These are phyloP conservation scores for Hypotaenidia okinawae DNA, from an alignment of 2,797 vertebrate genomes.

Conservation along the genomic window DNA sequence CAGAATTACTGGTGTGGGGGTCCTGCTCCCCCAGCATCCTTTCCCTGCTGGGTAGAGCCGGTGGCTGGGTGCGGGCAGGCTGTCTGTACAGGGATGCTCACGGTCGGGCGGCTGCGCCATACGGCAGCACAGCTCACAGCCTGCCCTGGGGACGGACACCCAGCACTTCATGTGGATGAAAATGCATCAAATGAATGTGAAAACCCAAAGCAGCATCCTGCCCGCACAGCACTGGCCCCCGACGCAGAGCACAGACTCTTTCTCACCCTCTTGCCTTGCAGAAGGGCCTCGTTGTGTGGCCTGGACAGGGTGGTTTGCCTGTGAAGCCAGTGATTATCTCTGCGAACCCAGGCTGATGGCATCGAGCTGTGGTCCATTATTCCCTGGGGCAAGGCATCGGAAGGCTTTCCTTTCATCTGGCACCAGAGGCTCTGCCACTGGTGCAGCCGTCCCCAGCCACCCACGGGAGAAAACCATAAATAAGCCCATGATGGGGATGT, in stretches of 20 bases:
- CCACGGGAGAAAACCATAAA: no score
- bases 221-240: no score
- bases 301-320: accelerated
- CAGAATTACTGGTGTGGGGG: accelerated
- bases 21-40: neutral
- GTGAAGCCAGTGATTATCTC: accelerated
- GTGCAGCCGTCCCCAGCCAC: accelerated
- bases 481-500: no score
- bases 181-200: neutral
- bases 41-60: neutral
- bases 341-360: neutral
- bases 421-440: neutral
- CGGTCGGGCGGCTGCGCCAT: accelerated
- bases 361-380: accelerated
- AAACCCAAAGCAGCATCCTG: neutral
- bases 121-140: neutral
- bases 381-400: accelerated
- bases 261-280: neutral
- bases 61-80: neutral
- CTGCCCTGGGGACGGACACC: neutral
- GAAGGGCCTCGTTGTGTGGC: accelerated
- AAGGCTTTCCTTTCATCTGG: accelerated
- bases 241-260: neutral
- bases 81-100: neutral
- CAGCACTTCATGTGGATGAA: accelerated